Percentiles rank a stretch among this genome's conserved stretches.
phyloP scores from a whole-genome alignment of 2,113 vertebrate genomes.

The Xiphophorus hellerii region DNA sequence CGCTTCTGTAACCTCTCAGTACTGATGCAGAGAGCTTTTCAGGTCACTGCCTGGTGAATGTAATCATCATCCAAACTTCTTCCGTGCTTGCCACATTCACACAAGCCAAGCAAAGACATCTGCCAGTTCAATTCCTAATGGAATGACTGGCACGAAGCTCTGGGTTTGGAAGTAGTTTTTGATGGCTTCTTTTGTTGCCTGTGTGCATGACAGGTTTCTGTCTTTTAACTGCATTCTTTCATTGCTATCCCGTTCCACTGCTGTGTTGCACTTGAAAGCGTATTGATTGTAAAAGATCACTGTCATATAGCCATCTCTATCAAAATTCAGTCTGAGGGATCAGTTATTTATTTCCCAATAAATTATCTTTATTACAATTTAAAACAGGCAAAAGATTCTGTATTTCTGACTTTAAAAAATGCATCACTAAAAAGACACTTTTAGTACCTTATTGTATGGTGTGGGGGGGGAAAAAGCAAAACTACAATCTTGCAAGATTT shows the following conservation, averaged over 20 bases:
- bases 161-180: slow-evolving; percentile 18
- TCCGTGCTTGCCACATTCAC: slow-evolving; percentile 11
- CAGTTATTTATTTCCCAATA: too few relatives aligned
- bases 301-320: too few relatives aligned
- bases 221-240: slow-evolving; percentile 11
- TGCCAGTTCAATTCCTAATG: slow-evolving; percentile 60
- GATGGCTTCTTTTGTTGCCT: slow-evolving; percentile 33
- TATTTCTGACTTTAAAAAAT: too few relatives aligned
- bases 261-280: background rate
- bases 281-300: background rate
- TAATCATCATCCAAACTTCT: slow-evolving; percentile 34
- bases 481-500: too few relatives aligned
- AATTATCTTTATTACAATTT: background rate
- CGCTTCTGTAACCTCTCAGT: slow-evolving; percentile 11
- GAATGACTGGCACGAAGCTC: slow-evolving; percentile 54
- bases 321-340: background rate
- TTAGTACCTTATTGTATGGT: too few relatives aligned
- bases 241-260: background rate
- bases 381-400: background rate
- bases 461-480: too few relatives aligned
- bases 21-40: slow-evolving; percentile 31
- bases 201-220: slow-evolving; percentile 13
- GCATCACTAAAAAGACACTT: too few relatives aligned
- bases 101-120: slow-evolving; percentile 27
- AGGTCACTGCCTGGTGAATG: slow-evolving; percentile 47